Conservation (phyloP, 2,113 vertebrate genomes). For the Tragelaphus scriptus region DNA sequence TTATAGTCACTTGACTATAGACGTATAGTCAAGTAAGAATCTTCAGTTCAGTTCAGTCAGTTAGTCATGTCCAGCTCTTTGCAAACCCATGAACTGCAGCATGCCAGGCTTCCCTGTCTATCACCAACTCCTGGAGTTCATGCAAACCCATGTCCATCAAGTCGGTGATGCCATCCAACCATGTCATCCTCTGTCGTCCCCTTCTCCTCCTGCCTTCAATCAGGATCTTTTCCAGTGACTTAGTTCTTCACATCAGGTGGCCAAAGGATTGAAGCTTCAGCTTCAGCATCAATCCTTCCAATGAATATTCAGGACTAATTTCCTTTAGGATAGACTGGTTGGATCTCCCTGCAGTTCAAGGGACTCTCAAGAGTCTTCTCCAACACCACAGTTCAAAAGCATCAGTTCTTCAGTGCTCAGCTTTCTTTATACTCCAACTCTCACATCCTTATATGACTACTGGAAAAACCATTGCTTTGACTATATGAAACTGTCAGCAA, state of each 20-base stretch:
- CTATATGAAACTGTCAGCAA: background rate
- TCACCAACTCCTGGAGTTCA: background rate
- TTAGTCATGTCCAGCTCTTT: background rate
- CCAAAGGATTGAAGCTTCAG: background rate
- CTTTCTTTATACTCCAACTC: background rate
- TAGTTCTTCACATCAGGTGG: background rate
- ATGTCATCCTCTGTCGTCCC: background rate
- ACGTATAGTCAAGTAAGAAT: background rate
- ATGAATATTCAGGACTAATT: background rate
- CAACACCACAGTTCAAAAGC: background rate
- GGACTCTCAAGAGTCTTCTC: background rate
- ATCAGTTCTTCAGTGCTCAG: background rate
- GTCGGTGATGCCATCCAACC: background rate
- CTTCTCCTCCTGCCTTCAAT: background rate
- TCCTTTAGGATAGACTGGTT: background rate
- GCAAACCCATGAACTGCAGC: background rate
- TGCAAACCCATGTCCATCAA: background rate
- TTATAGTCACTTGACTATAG: background rate
- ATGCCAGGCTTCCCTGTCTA: background rate
- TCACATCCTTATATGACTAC: background rate
- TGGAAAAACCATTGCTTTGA: background rate
- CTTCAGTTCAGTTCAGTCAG: background rate
- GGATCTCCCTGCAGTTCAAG: background rate
- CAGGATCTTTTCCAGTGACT: background rate
- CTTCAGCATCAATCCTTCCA: background rate